Conservation (phyloP, 2,797 vertebrate genomes). For the Leptatherina wallacei region DNA sequence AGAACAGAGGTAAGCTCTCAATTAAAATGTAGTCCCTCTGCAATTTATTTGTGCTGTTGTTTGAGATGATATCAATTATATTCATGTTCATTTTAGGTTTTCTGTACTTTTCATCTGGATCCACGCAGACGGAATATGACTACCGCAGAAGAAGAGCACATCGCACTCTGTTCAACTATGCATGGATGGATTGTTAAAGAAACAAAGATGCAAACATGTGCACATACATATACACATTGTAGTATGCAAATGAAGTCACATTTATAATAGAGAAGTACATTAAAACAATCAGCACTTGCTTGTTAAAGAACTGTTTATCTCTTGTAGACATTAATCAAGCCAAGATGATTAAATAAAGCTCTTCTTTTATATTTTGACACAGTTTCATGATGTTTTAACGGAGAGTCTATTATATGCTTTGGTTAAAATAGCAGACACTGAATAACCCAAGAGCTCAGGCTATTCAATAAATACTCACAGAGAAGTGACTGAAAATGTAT, state of each 20-base stretch:
- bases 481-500: background rate
- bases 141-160: constrained; percentile 44
- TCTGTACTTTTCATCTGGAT: constrained; percentile 75
- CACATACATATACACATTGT: background rate
- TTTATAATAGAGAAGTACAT: background rate
- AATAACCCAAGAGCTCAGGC: background rate
- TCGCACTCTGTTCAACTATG: constrained; percentile 65
- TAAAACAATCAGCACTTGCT: background rate
- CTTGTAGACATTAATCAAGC: background rate
- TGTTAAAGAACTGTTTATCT: background rate
- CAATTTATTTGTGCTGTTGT: background rate
- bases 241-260: background rate
- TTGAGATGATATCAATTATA: background rate
- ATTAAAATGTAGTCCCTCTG: background rate
- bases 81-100: constrained; percentile 51
- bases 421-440: background rate
- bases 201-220: background rate
- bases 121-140: constrained; percentile 72
- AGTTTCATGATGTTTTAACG: background rate
- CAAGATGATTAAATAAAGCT: background rate
- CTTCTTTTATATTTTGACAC: background rate
- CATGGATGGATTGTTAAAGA: constrained; percentile 78
- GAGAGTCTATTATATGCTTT: background rate
- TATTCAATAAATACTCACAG: background rate
- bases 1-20: constrained; percentile 65